Base-by-base conservation (phyloP, 2,888 invertebrate species). In the Drosophila diplacantha region DNA sequence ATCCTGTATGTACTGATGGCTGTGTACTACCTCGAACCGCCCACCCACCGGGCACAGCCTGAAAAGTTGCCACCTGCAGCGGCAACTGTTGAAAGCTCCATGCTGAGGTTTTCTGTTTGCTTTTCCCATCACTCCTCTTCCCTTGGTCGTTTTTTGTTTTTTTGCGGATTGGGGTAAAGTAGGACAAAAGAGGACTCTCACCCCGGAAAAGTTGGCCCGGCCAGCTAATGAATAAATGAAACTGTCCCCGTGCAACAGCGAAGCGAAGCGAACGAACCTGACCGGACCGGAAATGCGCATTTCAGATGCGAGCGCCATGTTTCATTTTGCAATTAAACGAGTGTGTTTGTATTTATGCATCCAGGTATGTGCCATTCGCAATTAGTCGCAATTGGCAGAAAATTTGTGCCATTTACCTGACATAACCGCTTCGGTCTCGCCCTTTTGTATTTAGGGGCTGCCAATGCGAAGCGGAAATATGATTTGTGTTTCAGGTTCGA, bases 271-370 rank as follows among this genome's bases (percentile, higher is more conserved):
- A 49, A 44, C 64, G n/a, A n/a, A 18, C 37, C 5, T 2, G 26
- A 31, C 38, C 56, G 44, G 43, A 47, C 56, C 68, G 70, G 74
- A 81, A 75, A 59, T 72, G 66, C 62, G 60, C 47, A 71, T 66
- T 70, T 66, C 39, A 46, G 41, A 69, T 64, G 60, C 53, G 39
- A 56, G 43, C 73, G 60, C 66, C 60, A 53, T 68, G 43, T 74
- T 75, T 68, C 69, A 74, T 72, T 78, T 67, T 39, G 35, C 68
- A 79, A 76, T 72, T 75, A 68, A 55, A 56, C 29, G 37, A 47
- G 22, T 52, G 24, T 14, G 12, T 31, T 11, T 12, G 38, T 29
- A n/a, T 53, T 18, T 12, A 38, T 29, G 22, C 39, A 9, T 41
- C 12, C 9, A 34, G 37, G 56, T 16, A 2, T 54, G 9, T 35